Evolutionary conservation across 2,113 vertebrate genomes (phyloP).

Genomic region (Nematolebias whitei): DNA sequence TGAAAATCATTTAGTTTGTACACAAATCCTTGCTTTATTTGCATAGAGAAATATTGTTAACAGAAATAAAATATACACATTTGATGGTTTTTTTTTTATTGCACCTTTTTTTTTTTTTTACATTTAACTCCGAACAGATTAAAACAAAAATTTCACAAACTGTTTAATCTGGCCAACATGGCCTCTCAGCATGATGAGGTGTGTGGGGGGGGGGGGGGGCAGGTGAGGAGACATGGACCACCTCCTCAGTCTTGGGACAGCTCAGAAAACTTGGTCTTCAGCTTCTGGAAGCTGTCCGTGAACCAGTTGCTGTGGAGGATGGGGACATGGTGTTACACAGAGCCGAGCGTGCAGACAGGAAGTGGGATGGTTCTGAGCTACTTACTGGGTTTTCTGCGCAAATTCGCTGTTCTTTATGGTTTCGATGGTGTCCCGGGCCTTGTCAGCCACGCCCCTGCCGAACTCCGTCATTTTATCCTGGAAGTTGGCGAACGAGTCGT

Average conservation of each 20-base stretch:
- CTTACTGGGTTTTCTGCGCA: constrained; percentile 49
- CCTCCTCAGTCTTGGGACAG: background rate
- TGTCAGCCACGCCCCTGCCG: constrained; percentile 14
- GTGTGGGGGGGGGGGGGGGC: background rate
- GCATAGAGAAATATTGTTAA: constrained; percentile 1
- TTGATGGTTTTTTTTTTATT: constrained; percentile 26
- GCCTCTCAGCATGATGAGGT: background rate
- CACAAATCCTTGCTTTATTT: constrained; percentile 5
- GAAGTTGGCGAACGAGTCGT: constrained; percentile 26
- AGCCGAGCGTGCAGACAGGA: background rate
- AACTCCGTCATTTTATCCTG: constrained; percentile 4
- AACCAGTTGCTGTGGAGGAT: constrained; percentile 65
- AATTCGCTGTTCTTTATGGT: constrained; percentile 35
- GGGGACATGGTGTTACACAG: background rate
- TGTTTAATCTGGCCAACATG: constrained; percentile 3
- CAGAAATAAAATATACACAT: background rate
- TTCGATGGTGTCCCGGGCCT: background rate
- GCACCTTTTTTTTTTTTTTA: constrained; percentile 12
- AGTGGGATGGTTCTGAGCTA: background rate
- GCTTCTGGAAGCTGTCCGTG: accelerated
- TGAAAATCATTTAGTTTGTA: background rate
- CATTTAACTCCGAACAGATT: constrained; percentile 5
- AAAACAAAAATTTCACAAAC: constrained; percentile 15
- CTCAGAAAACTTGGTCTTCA: background rate
- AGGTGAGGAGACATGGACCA: background rate